Percentiles rank a stretch among this genome's conserved stretches.
phyloP scores from a whole-genome alignment of 2,888 invertebrate genomes.

The Leucoma salicis region DNA sequence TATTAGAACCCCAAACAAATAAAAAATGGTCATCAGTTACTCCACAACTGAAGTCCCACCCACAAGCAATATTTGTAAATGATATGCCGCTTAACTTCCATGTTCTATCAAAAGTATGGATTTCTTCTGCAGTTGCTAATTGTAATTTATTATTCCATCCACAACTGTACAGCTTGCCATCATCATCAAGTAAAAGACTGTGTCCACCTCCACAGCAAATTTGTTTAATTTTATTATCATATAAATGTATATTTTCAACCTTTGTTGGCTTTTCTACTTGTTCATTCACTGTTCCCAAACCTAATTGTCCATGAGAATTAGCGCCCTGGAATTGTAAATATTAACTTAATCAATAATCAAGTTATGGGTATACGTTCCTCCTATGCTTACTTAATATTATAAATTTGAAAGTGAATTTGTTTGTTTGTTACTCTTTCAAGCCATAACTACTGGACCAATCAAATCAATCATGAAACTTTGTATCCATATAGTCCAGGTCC shows the following conservation, averaged over 20 bases:
- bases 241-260: conserved; percentile 53
- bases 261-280: conserved; percentile 83
- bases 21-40: conserved; percentile 86
- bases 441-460: no score
- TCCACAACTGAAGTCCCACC: conserved; percentile 92
- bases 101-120: conserved; percentile 82
- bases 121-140: conserved; percentile 79
- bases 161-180: conserved; percentile 87
- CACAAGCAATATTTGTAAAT: conserved; percentile 86
- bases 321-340: conserved; percentile 84
- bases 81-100: conserved; percentile 79
- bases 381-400: no score
- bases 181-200: conserved; percentile 84
- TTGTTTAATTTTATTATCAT: conserved; percentile 78
- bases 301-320: conserved; percentile 92
- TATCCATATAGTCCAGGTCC: no score
- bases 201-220: conserved; percentile 91
- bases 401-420: no score
- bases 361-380: no score
- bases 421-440: no score
- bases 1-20: conserved; percentile 92
- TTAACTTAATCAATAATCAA: background rate
- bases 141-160: conserved; percentile 91
- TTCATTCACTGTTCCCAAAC: conserved; percentile 85
- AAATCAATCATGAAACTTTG: no score